Evolutionary conservation across 2,113 vertebrate genomes (phyloP), one percentile per base, ranked within the genome.

Genomic region (Indicator indicator): DNA sequence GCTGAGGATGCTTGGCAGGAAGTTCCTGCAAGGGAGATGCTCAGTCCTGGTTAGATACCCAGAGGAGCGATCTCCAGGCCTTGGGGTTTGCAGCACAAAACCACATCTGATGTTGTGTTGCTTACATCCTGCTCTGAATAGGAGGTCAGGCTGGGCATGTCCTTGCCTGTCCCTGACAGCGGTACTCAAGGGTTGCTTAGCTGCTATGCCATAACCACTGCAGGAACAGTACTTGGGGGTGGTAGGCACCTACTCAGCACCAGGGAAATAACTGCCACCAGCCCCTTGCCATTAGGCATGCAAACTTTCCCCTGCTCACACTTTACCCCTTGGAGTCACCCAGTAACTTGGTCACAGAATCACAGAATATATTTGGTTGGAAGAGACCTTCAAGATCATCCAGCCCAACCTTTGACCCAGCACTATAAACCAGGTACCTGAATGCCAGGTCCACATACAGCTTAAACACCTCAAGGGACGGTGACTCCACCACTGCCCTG

Each of bases 21-120:
- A 84, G 8, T 42, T 88, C 70, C 55, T 80, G 26, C 18, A 50
- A 15, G 18, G 8, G 17, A 73, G 46, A 15, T 32, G 5, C 3
- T 5, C 33, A 76, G 48, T 16, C 12, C 38, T 1, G 0, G 16
- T 5, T n/a, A 68, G 58, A 38, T 28, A 55, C 8, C 4, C 5
- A 38, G 8, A 28, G 4, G 30, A 79, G 26, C 12, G 5, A 19
- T 32, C 48, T 88, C 24, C 16, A 33, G 12, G 6, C 12, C 16
- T 40, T 44, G 12, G 19, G 4, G 6, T 80, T 11, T 70, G 40
- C 63, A 83, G 20, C 8, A 73, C 10, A 58, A 60, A 82, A 44
- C 36, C 27, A 15, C 42, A 68, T 68, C 33, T 38, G n/a, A n/a
- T 24, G 23, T 17, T 4, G 0, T 20, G 23, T 17, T 69, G 23